phyloP scores from a whole-genome alignment of 1,140 invertebrate genomes.

The Augochlora pura region DNA sequence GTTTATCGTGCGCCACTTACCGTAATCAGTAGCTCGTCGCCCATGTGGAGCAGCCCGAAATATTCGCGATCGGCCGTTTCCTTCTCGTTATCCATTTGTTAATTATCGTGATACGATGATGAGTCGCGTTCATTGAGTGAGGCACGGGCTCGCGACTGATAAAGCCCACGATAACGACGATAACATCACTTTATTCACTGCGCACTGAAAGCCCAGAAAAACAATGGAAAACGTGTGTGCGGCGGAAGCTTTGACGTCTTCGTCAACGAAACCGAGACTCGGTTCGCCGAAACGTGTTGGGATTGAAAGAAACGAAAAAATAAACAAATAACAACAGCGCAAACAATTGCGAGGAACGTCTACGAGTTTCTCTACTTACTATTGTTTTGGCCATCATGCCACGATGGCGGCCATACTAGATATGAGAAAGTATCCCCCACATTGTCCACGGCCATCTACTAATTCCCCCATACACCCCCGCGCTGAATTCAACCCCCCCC shows the following conservation, averaged over 20 bases:
- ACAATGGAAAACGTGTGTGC: conserved; percentile 24
- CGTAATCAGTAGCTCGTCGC: conserved; percentile 42
- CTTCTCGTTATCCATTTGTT: conserved; percentile 59
- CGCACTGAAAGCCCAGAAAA: conserved; percentile 58
- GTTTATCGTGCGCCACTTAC: conserved; percentile 40
- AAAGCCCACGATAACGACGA: conserved; percentile 57
- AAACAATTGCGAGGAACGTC: conserved; percentile 28
- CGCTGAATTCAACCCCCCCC: conserved; percentile 75
- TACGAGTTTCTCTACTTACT: conserved; percentile 74
- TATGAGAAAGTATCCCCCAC: conserved; percentile 81
- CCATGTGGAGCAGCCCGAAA: conserved; percentile 32
- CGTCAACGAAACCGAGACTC: background rate
- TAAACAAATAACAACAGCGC: conserved; percentile 18
- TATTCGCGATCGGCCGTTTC: conserved; percentile 24
- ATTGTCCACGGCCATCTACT: conserved; percentile 79
- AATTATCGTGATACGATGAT: conserved; percentile 24
- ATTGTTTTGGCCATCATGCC: conserved; percentile 80
- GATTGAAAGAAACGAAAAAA: conserved; percentile 1
- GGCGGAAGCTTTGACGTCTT: conserved; percentile 8
- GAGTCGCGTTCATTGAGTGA: conserved; percentile 33
- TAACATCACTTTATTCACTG: conserved; percentile 64
- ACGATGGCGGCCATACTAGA: conserved; percentile 81
- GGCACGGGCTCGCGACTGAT: conserved; percentile 42
- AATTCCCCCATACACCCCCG: conserved; percentile 77
- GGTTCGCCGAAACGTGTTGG: background rate